Evolutionary conservation across 2,888 invertebrate genomes (phyloP), one percentile per base, ranked within the genome.

Genomic region (Eumacrocentrus americanus): DNA sequence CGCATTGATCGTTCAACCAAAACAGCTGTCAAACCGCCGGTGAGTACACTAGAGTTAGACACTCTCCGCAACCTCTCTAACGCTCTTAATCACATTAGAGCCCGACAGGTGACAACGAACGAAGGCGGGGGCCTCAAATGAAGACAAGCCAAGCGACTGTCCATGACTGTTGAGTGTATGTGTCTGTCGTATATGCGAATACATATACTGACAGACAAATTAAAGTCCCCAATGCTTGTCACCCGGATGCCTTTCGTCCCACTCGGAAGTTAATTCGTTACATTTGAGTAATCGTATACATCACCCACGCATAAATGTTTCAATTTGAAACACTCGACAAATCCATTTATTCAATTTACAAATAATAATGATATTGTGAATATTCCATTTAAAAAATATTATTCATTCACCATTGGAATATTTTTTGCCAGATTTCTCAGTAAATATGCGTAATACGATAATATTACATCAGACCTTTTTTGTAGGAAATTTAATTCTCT

Each of bases 71-170:
- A 54, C 44, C 20, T 18, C 38, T 37, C 40, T 48, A 48, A 48
- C 25, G 38, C 9, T 29, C 34, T 38, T 57, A 57, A 57, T 57
- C 16, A 57, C 18, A 48, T 57, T 40, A 40, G 40, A 25, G 38
- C 34, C 11, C 46, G 54, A 44, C 54, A 57, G 56, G 48, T 57
- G 56, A 57, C 37, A 57, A 57, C 29, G 29, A 37, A 48, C 18
- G 18, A 11, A 44, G 18, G 29, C 42, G 7, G 25, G 23, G 14
- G 9, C 14, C n/a, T 37, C 14, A 38, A 14, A 38, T 38, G 14
- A 40, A 54, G 42, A 23, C 40, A 54, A 25, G 18, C 25, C 11
- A 44, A 14, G 23, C 37, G 5, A 16, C 20, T 18, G 11, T 40
- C 6, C 7, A 29, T 12, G 5, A 29, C 9, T 29, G 29, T 29